Percentiles rank a stretch among this genome's conserved stretches.
phyloP scores from a whole-genome alignment of 2,113 vertebrate genomes.

The Triplophysa dalaica region DNA sequence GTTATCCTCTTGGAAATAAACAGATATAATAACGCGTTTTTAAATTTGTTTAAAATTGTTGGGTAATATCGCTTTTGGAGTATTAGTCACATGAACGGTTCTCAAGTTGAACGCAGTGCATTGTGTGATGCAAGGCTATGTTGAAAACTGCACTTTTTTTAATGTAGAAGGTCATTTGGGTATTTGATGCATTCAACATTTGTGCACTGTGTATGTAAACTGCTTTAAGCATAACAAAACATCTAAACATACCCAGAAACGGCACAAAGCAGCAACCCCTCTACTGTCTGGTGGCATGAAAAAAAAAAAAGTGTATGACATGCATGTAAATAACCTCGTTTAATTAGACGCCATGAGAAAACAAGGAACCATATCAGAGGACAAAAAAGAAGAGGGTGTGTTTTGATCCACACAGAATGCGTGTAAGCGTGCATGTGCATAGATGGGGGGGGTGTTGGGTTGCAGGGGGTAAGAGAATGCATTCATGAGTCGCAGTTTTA shows the following conservation, averaged over 20 bases:
- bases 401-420: neutral
- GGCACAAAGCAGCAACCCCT: neutral
- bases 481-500: slow-evolving; percentile 64
- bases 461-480: slow-evolving; percentile 45
- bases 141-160: neutral
- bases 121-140: neutral
- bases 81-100: neutral
- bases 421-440: slow-evolving; percentile 27
- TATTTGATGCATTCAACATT: neutral
- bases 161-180: neutral
- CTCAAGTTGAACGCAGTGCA: neutral
- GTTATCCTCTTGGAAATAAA: too few species aligned
- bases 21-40: too few species aligned
- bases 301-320: slow-evolving; percentile 66
- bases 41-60: too few species aligned
- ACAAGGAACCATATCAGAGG: slow-evolving; percentile 41
- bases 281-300: neutral
- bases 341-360: slow-evolving; percentile 70
- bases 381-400: slow-evolving; percentile 53
- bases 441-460: slow-evolving; percentile 14
- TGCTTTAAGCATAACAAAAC: neutral
- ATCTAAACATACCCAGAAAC: neutral
- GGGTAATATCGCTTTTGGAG: neutral
- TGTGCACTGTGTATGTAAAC: too few species aligned
- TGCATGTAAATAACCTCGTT: slow-evolving; percentile 76